Evolutionary conservation across 2,888 invertebrate genomes (phyloP).

Genomic region (Cybosia mesomella): DNA sequence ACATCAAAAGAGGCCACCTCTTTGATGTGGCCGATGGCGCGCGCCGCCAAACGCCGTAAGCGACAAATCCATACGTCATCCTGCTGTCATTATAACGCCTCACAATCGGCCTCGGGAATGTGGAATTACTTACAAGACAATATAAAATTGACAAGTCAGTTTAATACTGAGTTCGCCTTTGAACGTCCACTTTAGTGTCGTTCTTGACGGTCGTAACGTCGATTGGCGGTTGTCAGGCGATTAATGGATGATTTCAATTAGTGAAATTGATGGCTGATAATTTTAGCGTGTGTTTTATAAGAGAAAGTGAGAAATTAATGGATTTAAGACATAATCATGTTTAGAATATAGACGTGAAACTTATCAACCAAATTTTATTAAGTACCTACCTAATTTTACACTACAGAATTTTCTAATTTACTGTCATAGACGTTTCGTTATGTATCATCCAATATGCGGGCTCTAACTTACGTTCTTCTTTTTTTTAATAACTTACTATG

Average conservation of each 20-base stretch:
- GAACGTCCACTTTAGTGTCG: conserved; percentile 36
- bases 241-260: conserved; percentile 46
- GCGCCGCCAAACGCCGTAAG: conserved; percentile 86
- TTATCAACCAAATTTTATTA: background rate
- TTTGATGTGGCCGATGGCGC: conserved; percentile 86
- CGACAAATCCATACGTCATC: conserved; percentile 87
- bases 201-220: conserved; percentile 32
- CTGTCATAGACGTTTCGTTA: background rate
- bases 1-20: conserved; percentile 86
- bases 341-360: conserved; percentile 3
- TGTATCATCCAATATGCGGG: background rate
- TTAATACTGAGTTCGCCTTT: conserved; percentile 74
- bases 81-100: conserved; percentile 87
- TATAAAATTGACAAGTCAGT: conserved; percentile 85
- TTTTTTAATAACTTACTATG: background rate
- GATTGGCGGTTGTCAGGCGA: conserved; percentile 40
- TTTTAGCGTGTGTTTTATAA: conserved; percentile 20
- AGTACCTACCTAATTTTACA: background rate
- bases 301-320: conserved; percentile 22
- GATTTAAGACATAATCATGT: conserved; percentile 10
- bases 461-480: background rate
- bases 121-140: conserved; percentile 86
- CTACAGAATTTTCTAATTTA: background rate
- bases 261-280: conserved; percentile 32
- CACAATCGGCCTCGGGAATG: conserved; percentile 83